phyloP scores from a whole-genome alignment of 2,797 vertebrate genomes.

The Champsocephalus gunnari region DNA sequence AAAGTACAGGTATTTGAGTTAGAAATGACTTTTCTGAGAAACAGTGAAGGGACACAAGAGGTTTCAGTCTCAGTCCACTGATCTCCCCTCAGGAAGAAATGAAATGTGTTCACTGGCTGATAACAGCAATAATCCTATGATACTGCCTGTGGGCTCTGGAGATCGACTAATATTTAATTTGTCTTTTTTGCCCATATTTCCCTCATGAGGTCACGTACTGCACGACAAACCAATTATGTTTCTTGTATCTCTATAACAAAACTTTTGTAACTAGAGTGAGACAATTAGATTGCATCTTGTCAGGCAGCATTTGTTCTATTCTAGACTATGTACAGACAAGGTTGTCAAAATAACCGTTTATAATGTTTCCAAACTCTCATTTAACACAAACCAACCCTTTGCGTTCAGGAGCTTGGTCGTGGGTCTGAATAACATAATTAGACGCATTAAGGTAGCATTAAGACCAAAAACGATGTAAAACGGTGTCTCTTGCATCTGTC shows the following conservation, averaged over 20 bases:
- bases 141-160: neutral
- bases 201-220: neutral
- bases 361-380: neutral
- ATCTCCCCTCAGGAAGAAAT: neutral
- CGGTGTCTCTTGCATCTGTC: no score
- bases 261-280: neutral
- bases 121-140: neutral
- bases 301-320: neutral
- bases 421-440: neutral
- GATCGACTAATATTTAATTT: neutral
- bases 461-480: no score
- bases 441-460: neutral
- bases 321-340: neutral
- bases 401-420: neutral
- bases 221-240: neutral
- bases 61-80: neutral
- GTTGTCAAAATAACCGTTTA: neutral
- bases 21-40: slow-evolving; percentile 18
- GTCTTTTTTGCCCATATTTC: neutral
- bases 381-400: neutral
- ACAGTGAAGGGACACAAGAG: slow-evolving; percentile 8
- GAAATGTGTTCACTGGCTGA: neutral
- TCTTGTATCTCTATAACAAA: neutral
- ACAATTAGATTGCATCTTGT: neutral
- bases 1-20: no score